Conservation (phyloP, 2,113 vertebrate species). For the Shinisaurus crocodilurus region DNA sequence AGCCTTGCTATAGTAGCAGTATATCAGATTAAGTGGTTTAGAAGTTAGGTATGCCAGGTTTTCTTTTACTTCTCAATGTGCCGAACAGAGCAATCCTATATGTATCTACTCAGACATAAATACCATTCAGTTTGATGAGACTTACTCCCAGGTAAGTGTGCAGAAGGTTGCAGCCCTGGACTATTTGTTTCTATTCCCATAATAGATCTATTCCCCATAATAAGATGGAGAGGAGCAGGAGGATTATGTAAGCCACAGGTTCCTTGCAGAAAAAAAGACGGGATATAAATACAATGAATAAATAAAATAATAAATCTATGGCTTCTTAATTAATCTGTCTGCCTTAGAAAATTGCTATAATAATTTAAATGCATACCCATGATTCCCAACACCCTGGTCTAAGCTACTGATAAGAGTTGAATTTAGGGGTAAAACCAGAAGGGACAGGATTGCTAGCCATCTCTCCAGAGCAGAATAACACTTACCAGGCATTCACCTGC, state of each 20-base stretch:
- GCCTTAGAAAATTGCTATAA: too few relatives aligned
- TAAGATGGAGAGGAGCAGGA: too few relatives aligned
- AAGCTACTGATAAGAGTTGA: not conserved
- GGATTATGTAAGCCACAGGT: too few relatives aligned
- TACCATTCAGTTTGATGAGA: too few relatives aligned
- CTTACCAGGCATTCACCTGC: not conserved
- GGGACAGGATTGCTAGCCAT: not conserved
- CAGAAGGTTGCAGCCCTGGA: not conserved
- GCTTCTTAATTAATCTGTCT: not conserved
- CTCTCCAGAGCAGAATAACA: not conserved
- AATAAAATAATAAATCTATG: too few relatives aligned
- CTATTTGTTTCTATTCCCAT: not conserved
- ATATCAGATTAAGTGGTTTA: not conserved
- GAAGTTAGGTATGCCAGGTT: not conserved
- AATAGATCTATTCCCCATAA: not conserved
- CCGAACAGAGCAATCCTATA: not conserved
- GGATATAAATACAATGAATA: too few relatives aligned
- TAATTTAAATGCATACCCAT: too few relatives aligned
- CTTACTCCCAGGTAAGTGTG: too few relatives aligned
- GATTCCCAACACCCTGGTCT: not conserved
- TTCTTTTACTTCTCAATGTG: not conserved
- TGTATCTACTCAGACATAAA: too few relatives aligned
- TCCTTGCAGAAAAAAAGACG: too few relatives aligned
- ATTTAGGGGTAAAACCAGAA: not conserved
- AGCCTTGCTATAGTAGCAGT: not conserved